phyloP scores from a whole-genome alignment of 1,140 invertebrate species.

The Ostrea denselamellosa region DNA sequence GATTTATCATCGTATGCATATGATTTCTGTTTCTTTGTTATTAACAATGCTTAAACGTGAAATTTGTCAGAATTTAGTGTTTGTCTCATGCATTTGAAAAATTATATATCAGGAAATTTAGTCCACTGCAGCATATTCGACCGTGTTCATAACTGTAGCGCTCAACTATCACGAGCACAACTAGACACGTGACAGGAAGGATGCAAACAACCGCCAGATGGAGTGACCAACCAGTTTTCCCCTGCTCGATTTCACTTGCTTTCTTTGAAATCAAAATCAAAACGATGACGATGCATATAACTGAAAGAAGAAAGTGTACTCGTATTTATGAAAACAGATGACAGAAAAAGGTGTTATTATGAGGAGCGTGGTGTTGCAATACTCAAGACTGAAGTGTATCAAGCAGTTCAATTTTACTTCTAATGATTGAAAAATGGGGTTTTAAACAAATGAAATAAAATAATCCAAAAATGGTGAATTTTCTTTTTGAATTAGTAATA shows the following conservation, averaged over 20 bases:
- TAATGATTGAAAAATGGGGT: background rate
- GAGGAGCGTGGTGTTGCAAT: background rate
- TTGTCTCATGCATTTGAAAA: background rate
- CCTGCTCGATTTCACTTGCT: background rate
- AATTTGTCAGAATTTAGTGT: too few species aligned
- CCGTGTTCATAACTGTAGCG: background rate
- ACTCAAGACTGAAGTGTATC: background rate
- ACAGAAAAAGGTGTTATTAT: too few species aligned
- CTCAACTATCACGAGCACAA: background rate
- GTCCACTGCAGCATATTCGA: background rate
- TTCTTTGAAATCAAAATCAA: slow-evolving; percentile 4
- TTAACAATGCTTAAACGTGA: too few species aligned
- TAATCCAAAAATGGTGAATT: too few species aligned
- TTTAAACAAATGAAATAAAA: background rate
- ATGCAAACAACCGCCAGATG: background rate
- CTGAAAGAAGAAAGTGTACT: background rate
- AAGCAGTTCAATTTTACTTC: background rate
- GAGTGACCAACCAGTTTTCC: slow-evolving; percentile 8
- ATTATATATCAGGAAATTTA: background rate
- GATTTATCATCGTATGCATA: too few species aligned
- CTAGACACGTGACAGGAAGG: slow-evolving; percentile 1
- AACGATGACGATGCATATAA: background rate
- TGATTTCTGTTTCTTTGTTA: too few species aligned
- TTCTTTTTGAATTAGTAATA: too few species aligned
- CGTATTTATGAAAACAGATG: background rate